Percentiles rank a stretch among this genome's conserved stretches.
These are phyloP conservation scores for Indri indri DNA, from an alignment of 2,113 vertebrate species.

Conservation along the genomic window DNA sequence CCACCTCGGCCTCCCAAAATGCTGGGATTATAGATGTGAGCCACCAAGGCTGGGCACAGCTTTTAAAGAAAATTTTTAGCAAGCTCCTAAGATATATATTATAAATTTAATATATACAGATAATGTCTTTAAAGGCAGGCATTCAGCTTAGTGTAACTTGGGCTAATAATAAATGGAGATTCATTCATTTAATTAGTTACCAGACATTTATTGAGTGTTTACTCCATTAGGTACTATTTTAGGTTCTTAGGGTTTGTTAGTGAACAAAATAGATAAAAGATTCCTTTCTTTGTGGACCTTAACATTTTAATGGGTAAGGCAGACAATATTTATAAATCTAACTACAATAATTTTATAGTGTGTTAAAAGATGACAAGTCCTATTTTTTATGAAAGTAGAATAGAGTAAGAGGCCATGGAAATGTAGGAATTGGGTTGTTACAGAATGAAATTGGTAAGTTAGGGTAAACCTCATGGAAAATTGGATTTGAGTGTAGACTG, in stretches of 20 bases:
- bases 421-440: not conserved
- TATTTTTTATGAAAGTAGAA: not conserved
- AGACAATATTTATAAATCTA: not conserved
- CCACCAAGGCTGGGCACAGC: not conserved
- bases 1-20: not conserved
- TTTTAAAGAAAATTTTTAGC: not conserved
- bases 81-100: not conserved
- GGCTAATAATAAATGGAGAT: not conserved
- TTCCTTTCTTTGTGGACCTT: not conserved
- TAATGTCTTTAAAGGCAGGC: not conserved
- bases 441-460: not conserved
- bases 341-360: not conserved
- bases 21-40: not conserved
- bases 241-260: not conserved
- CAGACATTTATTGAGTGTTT: not conserved
- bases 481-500: not conserved
- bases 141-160: not conserved
- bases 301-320: not conserved
- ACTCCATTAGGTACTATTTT: not conserved
- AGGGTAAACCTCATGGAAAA: not conserved
- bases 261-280: not conserved
- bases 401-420: not conserved
- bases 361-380: not conserved
- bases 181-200: not conserved
- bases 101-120: not conserved